Percentiles rank a stretch among this genome's conserved stretches.
phyloP scores from a whole-genome alignment of 2,113 vertebrate genomes.

The Castor canadensis region DNA sequence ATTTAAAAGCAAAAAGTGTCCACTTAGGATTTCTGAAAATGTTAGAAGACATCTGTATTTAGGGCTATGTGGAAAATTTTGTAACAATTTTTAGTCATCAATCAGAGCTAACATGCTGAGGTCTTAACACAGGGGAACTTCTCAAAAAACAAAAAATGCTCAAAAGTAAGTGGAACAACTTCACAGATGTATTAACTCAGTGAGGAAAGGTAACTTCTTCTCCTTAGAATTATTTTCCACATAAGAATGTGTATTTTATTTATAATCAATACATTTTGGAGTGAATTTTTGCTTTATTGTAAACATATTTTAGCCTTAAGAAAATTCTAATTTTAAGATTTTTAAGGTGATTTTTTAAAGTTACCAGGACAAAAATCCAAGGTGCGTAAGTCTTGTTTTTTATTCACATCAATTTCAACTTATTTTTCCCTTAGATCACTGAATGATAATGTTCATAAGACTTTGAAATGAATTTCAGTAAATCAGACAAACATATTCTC shows the following conservation, averaged over 20 bases:
- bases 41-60: neutral
- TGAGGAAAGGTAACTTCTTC: neutral
- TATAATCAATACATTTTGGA: neutral
- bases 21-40: conserved; percentile 12
- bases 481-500: neutral
- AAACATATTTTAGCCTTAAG: neutral
- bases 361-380: neutral
- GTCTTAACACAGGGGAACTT: neutral
- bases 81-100: neutral
- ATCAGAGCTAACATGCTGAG: neutral
- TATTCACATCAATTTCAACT: neutral
- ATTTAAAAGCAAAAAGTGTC: neutral
- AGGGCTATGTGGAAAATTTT: conserved; percentile 5
- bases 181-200: no score
- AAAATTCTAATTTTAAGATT: neutral
- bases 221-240: neutral
- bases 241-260: neutral
- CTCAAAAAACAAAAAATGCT: conserved; percentile 18
- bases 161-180: no score
- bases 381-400: neutral
- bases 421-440: neutral
- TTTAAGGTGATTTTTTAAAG: neutral
- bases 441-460: neutral
- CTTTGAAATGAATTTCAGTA: neutral
- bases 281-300: neutral